A percentile compares a stretch with the other conserved stretches of the same genome.
These are phyloP conservation scores for Jacana jacana DNA, from an alignment of 2,113 vertebrate genomes.

Conservation along the genomic window DNA sequence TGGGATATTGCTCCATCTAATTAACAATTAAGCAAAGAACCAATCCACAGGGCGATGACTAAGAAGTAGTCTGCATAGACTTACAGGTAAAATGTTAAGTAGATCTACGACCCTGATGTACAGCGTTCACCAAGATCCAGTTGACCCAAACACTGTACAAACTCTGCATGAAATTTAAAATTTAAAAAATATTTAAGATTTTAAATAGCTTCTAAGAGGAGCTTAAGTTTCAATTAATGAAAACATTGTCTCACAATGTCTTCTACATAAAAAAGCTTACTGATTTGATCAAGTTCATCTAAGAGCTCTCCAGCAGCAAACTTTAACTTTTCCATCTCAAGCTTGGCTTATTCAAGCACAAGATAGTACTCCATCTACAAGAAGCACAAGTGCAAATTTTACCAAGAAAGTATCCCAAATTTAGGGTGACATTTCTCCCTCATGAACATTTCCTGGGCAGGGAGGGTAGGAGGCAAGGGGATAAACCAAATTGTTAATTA, in stretches of 20 bases:
- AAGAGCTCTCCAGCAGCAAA: neutral
- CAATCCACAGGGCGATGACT: neutral
- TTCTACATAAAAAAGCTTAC: neutral
- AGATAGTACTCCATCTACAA: neutral
- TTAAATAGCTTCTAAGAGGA: neutral
- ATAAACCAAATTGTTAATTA: neutral
- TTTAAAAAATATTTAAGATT: too few relatives aligned
- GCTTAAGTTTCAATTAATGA: neutral
- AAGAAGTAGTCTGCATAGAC: neutral
- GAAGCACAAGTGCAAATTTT: neutral
- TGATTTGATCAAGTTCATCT: neutral
- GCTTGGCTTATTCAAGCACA: neutral
- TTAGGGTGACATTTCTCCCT: neutral
- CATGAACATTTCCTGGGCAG: neutral
- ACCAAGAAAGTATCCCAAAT: neutral
- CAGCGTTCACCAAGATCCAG: neutral
- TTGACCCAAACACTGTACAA: neutral
- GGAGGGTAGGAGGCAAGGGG: rapidly evolving
- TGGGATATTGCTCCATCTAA: neutral
- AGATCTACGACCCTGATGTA: neutral
- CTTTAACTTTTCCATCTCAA: neutral
- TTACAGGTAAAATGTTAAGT: neutral
- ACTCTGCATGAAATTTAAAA: neutral
- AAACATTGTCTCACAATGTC: too few relatives aligned
- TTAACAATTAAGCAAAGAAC: neutral